A percentile compares a stretch with the other conserved stretches of the same genome.
These are phyloP conservation scores for Steinernema carpocapsae DNA, from an alignment of 2,888 invertebrate genomes.

Conservation along the genomic window DNA sequence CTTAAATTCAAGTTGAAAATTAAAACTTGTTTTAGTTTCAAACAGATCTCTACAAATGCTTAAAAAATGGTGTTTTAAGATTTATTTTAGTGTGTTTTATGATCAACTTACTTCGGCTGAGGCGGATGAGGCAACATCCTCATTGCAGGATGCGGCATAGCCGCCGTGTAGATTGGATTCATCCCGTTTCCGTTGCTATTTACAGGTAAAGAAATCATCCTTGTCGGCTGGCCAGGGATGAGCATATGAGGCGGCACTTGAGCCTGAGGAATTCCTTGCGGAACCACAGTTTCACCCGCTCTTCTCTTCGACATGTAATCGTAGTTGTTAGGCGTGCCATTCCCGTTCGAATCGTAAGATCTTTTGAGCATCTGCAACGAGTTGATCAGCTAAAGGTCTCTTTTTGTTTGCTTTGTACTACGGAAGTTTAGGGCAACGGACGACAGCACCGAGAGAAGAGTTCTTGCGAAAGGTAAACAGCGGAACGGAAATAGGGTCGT, in stretches of 20 bases:
- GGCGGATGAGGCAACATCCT: not conserved
- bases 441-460: not conserved
- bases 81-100: too few species aligned
- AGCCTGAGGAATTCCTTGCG: slow-evolving; percentile 8
- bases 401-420: not conserved
- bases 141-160: slow-evolving; percentile 17
- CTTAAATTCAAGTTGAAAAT: too few species aligned
- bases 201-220: slow-evolving; percentile 11
- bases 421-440: slow-evolving; percentile 6
- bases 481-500: not conserved
- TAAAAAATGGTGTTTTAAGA: too few species aligned
- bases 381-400: not conserved
- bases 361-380: slow-evolving; percentile 29
- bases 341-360: slow-evolving; percentile 8
- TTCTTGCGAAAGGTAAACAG: slow-evolving; percentile 18
- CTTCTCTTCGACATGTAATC: slow-evolving; percentile 25
- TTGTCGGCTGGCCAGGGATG: not conserved
- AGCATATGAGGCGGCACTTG: slow-evolving; percentile 25
- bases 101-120: slow-evolving; percentile 25
- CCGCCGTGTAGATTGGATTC: slow-evolving; percentile 27
- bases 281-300: slow-evolving; percentile 6
- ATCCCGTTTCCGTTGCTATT: slow-evolving; percentile 3
- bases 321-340: slow-evolving; percentile 19
- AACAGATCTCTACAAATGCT: too few species aligned
- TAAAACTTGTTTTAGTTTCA: too few species aligned